Evolutionary conservation across 2,888 invertebrate genomes (phyloP).

Genomic region (Hyposoter dolosus): DNA sequence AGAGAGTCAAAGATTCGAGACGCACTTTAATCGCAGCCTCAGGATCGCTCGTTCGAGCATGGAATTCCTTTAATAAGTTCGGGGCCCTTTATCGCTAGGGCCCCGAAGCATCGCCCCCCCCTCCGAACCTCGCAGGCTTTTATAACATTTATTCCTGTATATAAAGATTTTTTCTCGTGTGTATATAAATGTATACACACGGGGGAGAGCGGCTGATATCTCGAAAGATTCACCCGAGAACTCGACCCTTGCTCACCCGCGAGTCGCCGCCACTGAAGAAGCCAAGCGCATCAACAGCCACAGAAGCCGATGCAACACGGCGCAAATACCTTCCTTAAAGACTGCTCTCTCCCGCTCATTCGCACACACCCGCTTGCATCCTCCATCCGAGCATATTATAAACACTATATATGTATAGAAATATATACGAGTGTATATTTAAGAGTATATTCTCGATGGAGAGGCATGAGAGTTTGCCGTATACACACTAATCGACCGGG

Average conservation of each 20-base stretch:
- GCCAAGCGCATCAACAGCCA: slow-evolving; percentile 55
- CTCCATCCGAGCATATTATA: slow-evolving; percentile 55
- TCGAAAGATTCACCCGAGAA: slow-evolving; percentile 63
- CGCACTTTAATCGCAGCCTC: slow-evolving; percentile 62
- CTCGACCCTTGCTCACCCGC: slow-evolving; percentile 64
- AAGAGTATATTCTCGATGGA: slow-evolving; percentile 31
- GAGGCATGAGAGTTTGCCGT: slow-evolving; percentile 50
- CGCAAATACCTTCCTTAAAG: slow-evolving; percentile 67
- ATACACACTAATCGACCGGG: slow-evolving; percentile 75
- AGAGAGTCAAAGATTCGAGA: slow-evolving; percentile 34
- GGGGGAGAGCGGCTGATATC: slow-evolving; percentile 67
- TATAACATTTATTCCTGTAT: background rate
- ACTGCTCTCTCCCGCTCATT: slow-evolving; percentile 54
- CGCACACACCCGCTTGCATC: slow-evolving; percentile 62
- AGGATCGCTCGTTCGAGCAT: slow-evolving; percentile 63
- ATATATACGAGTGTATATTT: background rate
- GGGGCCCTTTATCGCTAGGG: slow-evolving; percentile 68
- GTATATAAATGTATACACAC: background rate
- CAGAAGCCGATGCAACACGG: slow-evolving; percentile 65
- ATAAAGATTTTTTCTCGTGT: background rate
- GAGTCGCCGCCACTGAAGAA: slow-evolving; percentile 66
- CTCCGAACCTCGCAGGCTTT: slow-evolving; percentile 11
- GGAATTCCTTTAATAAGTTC: slow-evolving; percentile 71
- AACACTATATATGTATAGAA: slow-evolving; percentile 15
- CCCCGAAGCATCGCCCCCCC: slow-evolving; percentile 47